A percentile compares a stretch with the other conserved stretches of the same genome.
phyloP scores from a whole-genome alignment of 1,140 invertebrate species.

The Hyles euphorbiae region DNA sequence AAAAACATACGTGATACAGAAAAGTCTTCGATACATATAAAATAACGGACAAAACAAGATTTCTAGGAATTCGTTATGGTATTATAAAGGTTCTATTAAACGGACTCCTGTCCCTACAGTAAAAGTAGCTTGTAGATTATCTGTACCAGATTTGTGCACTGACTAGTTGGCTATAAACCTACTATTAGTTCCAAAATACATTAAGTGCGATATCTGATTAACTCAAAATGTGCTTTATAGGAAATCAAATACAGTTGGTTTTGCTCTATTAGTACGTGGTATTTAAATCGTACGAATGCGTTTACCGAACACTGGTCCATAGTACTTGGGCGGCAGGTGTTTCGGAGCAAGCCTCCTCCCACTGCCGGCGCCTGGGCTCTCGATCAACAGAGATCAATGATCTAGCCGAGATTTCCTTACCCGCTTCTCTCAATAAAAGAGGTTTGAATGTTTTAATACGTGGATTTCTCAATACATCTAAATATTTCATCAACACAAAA shows the following conservation, averaged over 20 bases:
- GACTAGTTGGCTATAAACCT: conserved; percentile 47
- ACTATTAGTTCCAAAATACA: conserved; percentile 14
- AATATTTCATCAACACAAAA: too few relatives aligned
- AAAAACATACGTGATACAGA: too few relatives aligned
- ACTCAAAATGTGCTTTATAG: conserved; percentile 2
- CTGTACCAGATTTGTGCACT: conserved; percentile 60
- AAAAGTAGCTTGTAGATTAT: conserved; percentile 63
- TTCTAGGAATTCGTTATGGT: conserved; percentile 8
- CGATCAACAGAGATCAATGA: conserved; percentile 61
- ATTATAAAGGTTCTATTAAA: conserved; percentile 49
- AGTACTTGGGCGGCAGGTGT: conserved; percentile 73
- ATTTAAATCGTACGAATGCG: conserved; percentile 13
- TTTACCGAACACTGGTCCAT: conserved; percentile 44
- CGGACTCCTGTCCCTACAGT: conserved; percentile 42
- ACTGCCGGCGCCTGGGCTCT: conserved; percentile 53
- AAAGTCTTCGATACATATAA: too few relatives aligned
- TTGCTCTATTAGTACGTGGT: neutral
- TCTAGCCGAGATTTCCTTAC: conserved; percentile 61
- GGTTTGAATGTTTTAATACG: too few relatives aligned
- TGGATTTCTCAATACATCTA: too few relatives aligned
- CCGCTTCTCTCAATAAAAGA: neutral
- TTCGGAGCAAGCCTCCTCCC: conserved; percentile 62
- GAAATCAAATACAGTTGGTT: neutral
- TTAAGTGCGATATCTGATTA: conserved; percentile 8
- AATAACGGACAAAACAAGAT: neutral